These are phyloP conservation scores for Diadophis punctatus DNA, from an alignment of 2,113 vertebrate genomes.

Conservation along the genomic window DNA sequence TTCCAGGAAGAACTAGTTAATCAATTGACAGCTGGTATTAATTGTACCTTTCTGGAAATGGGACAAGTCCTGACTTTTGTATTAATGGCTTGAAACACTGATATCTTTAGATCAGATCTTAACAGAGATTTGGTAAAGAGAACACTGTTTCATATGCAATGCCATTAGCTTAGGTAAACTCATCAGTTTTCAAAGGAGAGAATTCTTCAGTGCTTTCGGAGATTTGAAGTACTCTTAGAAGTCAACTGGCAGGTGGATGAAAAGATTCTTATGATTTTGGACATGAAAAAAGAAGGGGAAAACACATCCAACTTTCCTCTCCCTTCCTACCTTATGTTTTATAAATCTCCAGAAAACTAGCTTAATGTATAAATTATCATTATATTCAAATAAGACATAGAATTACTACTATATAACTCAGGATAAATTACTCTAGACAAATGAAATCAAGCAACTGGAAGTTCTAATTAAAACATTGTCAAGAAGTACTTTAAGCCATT, in stretches of 20 bases:
- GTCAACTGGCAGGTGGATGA: background rate
- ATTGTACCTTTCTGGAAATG: constrained; percentile 12
- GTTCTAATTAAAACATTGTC: background rate
- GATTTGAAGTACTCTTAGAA: background rate
- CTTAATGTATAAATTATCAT: background rate
- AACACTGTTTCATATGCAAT: background rate
- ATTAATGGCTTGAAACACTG: background rate
- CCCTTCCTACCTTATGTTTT: background rate
- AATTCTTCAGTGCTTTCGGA: constrained; percentile 8
- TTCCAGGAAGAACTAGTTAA: constrained; percentile 23
- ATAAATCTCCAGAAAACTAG: background rate
- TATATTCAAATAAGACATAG: background rate
- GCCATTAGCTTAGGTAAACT: constrained; percentile 14
- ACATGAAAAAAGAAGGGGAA: background rate
- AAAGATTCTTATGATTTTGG: constrained; percentile 1
- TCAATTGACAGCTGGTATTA: constrained; percentile 27
- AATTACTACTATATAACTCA: constrained; percentile 5
- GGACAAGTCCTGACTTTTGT: background rate
- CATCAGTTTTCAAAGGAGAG: background rate
- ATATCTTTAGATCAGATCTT: background rate
- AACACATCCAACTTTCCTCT: background rate
- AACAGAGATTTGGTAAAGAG: background rate
- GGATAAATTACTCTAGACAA: background rate
- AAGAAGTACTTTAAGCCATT: background rate
- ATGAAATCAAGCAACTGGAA: background rate